These are phyloP conservation scores for Syngnathus scovelli DNA, from an alignment of 2,113 vertebrate genomes.

Conservation along the genomic window DNA sequence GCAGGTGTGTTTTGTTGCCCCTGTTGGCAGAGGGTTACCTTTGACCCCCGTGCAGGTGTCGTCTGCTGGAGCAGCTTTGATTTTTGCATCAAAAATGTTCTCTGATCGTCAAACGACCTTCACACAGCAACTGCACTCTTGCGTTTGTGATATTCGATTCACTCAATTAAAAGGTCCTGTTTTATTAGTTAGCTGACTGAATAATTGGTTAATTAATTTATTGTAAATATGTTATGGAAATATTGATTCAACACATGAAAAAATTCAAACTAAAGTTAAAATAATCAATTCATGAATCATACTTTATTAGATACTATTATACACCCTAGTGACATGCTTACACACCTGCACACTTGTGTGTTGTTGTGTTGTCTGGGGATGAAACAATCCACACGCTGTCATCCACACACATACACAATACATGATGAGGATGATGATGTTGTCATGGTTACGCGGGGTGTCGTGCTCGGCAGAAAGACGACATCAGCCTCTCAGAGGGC, in stretches of 20 bases:
- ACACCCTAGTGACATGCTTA: no score
- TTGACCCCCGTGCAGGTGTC: slow-evolving; percentile 33
- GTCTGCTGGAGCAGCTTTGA: slow-evolving; percentile 38
- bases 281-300: no score
- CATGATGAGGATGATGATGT: background rate
- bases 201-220: no score
- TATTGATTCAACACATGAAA: no score
- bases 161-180: background rate
- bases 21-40: slow-evolving; percentile 5
- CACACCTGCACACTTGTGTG: no score
- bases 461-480: slow-evolving; percentile 72
- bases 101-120: slow-evolving; percentile 1
- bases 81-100: slow-evolving; percentile 31
- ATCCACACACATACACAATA: background rate
- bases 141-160: background rate
- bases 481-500: slow-evolving; percentile 87
- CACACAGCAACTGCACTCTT: background rate
- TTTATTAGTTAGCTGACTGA: no score
- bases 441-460: background rate
- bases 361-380: background rate
- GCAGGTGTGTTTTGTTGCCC: background rate
- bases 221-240: no score
- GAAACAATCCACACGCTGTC: background rate
- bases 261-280: no score
- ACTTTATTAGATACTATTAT: no score